These are phyloP conservation scores for Rhineura floridana DNA, from an alignment of 2,113 vertebrate genomes.

Conservation along the genomic window DNA sequence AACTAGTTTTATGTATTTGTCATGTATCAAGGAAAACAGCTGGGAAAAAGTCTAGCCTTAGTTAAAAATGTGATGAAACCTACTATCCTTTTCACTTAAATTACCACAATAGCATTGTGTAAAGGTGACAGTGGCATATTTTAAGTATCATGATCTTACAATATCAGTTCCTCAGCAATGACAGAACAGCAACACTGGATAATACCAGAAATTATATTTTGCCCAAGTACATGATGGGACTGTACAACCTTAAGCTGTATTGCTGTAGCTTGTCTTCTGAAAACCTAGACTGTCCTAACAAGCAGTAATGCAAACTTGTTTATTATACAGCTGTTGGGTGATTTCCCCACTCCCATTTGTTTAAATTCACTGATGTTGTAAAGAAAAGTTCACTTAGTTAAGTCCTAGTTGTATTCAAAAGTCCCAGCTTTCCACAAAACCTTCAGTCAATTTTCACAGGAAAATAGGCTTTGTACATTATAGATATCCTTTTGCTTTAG, in stretches of 20 bases:
- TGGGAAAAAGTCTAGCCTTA: constrained; percentile 15
- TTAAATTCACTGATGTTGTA: constrained; percentile 68
- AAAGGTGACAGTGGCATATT: constrained; percentile 62
- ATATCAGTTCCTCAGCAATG: constrained; percentile 48
- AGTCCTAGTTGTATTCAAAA: constrained; percentile 64
- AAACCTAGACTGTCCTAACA: constrained; percentile 62
- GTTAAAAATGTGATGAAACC: constrained; percentile 38
- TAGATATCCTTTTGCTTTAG: constrained; percentile 70
- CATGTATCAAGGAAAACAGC: rapidly evolving
- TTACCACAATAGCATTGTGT: constrained; percentile 48
- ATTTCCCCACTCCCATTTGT: constrained; percentile 59
- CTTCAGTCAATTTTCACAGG: constrained; percentile 55
- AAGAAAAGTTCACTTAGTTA: constrained; percentile 64
- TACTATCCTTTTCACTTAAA: constrained; percentile 38
- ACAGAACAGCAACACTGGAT: constrained; percentile 39
- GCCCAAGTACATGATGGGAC: constrained; percentile 19
- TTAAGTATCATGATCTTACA: constrained; percentile 45
- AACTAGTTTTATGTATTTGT: constrained; percentile 30
- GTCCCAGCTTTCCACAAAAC: constrained; percentile 53
- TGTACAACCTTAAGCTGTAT: constrained; percentile 32
- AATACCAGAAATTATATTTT: constrained; percentile 21
- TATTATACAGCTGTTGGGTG: constrained; percentile 65
- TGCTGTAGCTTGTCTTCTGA: constrained; percentile 45
- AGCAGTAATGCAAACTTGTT: constrained; percentile 51
- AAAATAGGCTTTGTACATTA: constrained; percentile 55